phyloP scores from a whole-genome alignment of 2,113 vertebrate genomes.

The Mus musculus region GRCm39 chr10:19155501-19156000 shows the following conservation, averaged over 20 bases:
- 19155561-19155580: not conserved
- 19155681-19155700: not conserved
- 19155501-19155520: not conserved
- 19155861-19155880: not conserved
- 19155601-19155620: not conserved
- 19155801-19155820: slow-evolving; percentile 1
- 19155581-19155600: not conserved
- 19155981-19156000: too few species aligned
- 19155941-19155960: too few species aligned
- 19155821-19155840: not conserved
- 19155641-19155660: not conserved
- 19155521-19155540: not conserved
- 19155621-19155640: not conserved
- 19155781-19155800: not conserved
- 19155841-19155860: not conserved
- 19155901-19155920: too few species aligned
- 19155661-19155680: not conserved
- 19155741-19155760: not conserved
- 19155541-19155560: not conserved
- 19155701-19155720: not conserved
- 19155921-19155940: too few species aligned
- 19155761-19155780: not conserved
- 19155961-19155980: too few species aligned
- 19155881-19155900: too few species aligned
- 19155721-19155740: not conserved